Base-by-base conservation (phyloP, 2,888 invertebrate species). In the Sicus ferrugineus region DNA sequence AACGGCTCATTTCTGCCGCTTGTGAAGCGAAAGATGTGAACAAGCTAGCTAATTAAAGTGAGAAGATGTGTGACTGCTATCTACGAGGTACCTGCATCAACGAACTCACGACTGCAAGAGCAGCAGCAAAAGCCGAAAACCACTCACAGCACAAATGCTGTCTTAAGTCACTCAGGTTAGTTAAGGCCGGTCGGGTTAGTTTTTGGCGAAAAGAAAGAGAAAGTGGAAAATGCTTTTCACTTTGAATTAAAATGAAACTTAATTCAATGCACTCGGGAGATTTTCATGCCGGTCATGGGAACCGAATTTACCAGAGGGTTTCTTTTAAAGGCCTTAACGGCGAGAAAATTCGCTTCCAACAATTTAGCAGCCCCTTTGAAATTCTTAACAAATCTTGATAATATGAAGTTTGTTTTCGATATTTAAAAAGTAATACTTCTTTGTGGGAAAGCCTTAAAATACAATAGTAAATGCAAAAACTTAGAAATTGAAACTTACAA, bases 211-310 rank as follows among this genome's bases (percentile, higher is more conserved):
- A 73, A 73, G 73, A 72, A 68, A 77, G 83, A 79, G 83, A 84
- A 84, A 84, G 83, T 83, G 81, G 78, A 81, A 80, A 83, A 78
- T 77, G 73, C 68, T 75, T 76, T 74, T 74, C 74, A 73, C 72
- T 71, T 69, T 63, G 70, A 59, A 70, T 54, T 38, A 48, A 56
- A 54, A 54, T 19, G 58, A 50, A 42, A 56, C 58, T 52, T n/a
- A n/a, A n/a, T n/a, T n/a, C n/a, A n/a, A n/a, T n/a, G n/a, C n/a
- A n/a, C n/a, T n/a, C n/a, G n/a, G n/a, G n/a, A n/a, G n/a, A n/a
- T n/a, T n/a, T n/a, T n/a, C n/a, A n/a, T n/a, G n/a, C n/a, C n/a
- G n/a, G n/a, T n/a, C n/a, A n/a, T n/a, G n/a, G n/a, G n/a, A n/a
- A n/a, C n/a, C n/a, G n/a, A n/a, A n/a, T n/a, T n/a, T n/a, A n/a